These are phyloP conservation scores for Mesochorus sp. DNA, from an alignment of 2,888 invertebrate genomes.

Conservation along the genomic window DNA sequence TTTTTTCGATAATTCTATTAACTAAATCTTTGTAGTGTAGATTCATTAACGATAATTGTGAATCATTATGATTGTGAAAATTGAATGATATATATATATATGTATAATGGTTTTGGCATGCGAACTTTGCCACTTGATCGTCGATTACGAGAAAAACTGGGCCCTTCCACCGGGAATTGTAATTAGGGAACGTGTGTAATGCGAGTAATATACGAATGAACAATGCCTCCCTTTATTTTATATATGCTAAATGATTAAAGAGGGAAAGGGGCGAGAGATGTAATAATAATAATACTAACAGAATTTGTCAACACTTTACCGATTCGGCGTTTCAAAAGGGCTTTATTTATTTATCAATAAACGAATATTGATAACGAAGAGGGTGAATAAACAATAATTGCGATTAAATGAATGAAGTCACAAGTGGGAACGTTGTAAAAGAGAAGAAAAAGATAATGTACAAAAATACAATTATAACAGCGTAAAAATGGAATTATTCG, in stretches of 20 bases:
- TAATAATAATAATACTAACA: slow-evolving; percentile 29
- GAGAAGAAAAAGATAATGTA: slow-evolving; percentile 48
- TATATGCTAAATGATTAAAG: slow-evolving; percentile 41
- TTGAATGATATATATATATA: not conserved
- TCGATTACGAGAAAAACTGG: not conserved
- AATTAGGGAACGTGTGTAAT: slow-evolving; percentile 43
- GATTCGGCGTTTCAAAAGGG: no score
- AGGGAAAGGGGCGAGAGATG: slow-evolving; percentile 31
- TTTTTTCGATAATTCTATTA: slow-evolving; percentile 22
- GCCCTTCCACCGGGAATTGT: no score
- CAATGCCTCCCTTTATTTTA: slow-evolving; percentile 58
- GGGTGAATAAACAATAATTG: not conserved
- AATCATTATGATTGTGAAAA: not conserved
- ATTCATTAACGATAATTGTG: slow-evolving; percentile 5
- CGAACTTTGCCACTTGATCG: no score
- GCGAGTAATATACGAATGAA: slow-evolving; percentile 34
- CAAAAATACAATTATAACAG: slow-evolving; percentile 55
- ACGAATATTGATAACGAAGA: slow-evolving; percentile 23
- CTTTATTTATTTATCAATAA: slow-evolving; percentile 52
- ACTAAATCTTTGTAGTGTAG: slow-evolving; percentile 22
- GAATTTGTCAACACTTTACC: no score
- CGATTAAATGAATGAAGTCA: slow-evolving; percentile 7
- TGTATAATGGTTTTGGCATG: not conserved
- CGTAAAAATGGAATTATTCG: slow-evolving; percentile 55
- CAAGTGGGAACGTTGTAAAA: not conserved